Percentiles rank a stretch among this genome's conserved stretches.
Evolutionary conservation across 1,140 invertebrate species (phyloP).

Genomic region (Onthophagus taurus): DNA sequence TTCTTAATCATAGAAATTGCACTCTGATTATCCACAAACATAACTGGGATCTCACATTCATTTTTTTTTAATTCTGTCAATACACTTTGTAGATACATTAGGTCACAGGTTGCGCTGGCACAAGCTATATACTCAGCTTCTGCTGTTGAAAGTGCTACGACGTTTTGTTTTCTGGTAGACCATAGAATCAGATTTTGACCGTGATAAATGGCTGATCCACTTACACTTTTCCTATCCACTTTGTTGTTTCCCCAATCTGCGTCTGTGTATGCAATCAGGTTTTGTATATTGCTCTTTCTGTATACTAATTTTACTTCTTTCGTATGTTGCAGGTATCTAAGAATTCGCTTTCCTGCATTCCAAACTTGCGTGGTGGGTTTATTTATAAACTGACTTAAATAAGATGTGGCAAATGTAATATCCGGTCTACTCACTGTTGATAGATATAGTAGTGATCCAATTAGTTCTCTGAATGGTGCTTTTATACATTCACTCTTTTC

Average conservation of each 20-base stretch:
- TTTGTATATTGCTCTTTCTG: background rate
- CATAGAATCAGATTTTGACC: constrained; percentile 1
- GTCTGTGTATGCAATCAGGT: background rate
- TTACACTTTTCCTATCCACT: background rate
- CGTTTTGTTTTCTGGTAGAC: background rate
- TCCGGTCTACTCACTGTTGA: constrained; percentile 6
- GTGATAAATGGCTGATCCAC: background rate
- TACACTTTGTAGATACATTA: background rate
- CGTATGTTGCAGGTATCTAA: constrained; percentile 4
- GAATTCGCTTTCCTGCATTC: constrained; percentile 4
- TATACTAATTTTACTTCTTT: background rate
- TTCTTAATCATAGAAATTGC: background rate
- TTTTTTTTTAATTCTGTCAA: background rate
- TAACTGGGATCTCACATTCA: too few relatives aligned
- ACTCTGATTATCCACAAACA: constrained; percentile 6
- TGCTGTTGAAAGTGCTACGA: constrained; percentile 2
- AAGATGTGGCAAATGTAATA: constrained; percentile 5
- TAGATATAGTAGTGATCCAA: constrained; percentile 3
- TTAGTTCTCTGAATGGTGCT: constrained; percentile 4
- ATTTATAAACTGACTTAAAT: constrained; percentile 2
- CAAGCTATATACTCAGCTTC: constrained; percentile 8
- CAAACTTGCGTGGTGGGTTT: background rate
- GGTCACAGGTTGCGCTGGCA: background rate
- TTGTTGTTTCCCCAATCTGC: constrained; percentile 1
- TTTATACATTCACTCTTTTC: background rate